Evolutionary conservation across 2,113 vertebrate species (phyloP), one percentile per base, ranked within the genome.

Genomic region (Phoxinus phoxinus): DNA sequence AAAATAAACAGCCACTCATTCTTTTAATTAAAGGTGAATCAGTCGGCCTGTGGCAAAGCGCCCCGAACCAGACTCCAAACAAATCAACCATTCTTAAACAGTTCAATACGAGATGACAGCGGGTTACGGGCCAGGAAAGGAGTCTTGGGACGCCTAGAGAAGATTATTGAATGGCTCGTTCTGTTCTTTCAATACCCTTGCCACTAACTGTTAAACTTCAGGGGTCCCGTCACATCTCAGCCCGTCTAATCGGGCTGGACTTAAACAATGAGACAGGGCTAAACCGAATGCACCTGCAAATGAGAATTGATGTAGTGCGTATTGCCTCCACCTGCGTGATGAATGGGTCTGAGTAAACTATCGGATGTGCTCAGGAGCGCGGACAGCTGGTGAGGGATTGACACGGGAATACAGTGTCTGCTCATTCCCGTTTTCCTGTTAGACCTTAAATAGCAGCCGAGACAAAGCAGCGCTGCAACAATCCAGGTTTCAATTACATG

Each of bases 11-110:
- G 85, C 89, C 93, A 91, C 84, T 88, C 92, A 89, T 87, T 81
- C 83, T 85, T 87, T 69, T 88, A 91, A 92, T 92, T 89, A 92
- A 89, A 92, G 86, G 87, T 91, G 90, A 92, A 91, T 88, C 89
- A 81, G 86, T 90, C 83, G 87, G 87, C 82, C 89, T 71, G 85
- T 88, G 86, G 90, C 79, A 89, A 91, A 84, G 27, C 67, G 13
- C 17, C 41, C 44, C 7, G 9, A 75, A 53, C 44, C 59, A 63
- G 53, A 74, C 27, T 19, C 48, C 41, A 75, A 76, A 81, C 35
- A 76, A 78, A 85, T 84, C 74, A 61, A 65, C 59, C 59, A 19
- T 65, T 82, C 35, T 71, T 19, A 81, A 80, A 35, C 32, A 35
- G 74, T 75, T 51, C 53, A 79, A 85, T 69, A 59, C 9, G 10